Evolutionary conservation across 1,140 invertebrate species (phyloP).

Genomic region (Monochamus saltuarius): DNA sequence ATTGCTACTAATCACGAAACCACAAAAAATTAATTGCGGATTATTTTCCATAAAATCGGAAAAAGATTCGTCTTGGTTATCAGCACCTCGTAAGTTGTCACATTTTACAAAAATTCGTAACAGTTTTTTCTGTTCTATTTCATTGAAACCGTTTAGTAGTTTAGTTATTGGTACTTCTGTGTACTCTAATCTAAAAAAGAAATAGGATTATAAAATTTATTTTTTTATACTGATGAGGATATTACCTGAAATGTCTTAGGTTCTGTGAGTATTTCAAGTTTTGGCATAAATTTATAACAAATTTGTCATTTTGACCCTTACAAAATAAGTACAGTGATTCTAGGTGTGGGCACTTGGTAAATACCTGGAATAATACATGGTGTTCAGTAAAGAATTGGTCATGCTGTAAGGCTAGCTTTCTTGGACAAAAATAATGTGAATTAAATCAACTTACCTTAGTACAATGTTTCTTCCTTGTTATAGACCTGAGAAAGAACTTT

Average conservation of each 20-base stretch:
- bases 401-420: no score
- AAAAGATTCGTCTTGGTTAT: neutral
- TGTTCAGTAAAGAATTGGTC: neutral
- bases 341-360: constrained; percentile 1
- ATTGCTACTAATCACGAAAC: neutral
- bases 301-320: neutral
- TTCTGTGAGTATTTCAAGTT: constrained; percentile 3
- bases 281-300: neutral
- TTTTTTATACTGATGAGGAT: neutral
- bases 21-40: constrained; percentile 3
- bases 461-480: no score
- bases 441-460: no score
- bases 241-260: constrained; percentile 1
- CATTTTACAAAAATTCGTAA: constrained; percentile 4
- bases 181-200: constrained; percentile 4
- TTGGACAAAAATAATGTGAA: no score
- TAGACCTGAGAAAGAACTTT: no score
- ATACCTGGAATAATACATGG: constrained; percentile 1
- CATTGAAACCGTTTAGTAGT: neutral
- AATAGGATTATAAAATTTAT: neutral
- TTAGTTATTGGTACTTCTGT: neutral
- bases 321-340: neutral
- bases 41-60: constrained; percentile 5
- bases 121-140: neutral
- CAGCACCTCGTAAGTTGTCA: neutral